A percentile compares a stretch with the other conserved stretches of the same genome.
Evolutionary conservation across 1,140 invertebrate species (phyloP).

Genomic region (Aphelenchoides fujianensis): DNA sequence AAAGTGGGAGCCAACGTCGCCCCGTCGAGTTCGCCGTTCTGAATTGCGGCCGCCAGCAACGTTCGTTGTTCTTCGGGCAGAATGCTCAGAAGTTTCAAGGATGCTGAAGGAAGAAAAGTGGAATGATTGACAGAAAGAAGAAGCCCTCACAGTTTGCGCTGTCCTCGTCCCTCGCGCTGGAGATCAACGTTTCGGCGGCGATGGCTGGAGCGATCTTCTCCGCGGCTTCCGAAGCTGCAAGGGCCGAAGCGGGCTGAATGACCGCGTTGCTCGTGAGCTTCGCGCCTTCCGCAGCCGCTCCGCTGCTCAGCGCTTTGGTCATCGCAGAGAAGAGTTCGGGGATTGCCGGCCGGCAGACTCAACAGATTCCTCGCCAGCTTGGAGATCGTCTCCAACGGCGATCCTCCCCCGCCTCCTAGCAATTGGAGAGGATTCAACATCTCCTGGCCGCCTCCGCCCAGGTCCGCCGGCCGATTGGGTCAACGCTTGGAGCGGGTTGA

Average conservation of each 20-base stretch:
- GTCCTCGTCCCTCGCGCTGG: slow-evolving; percentile 10
- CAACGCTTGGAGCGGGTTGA: slow-evolving; percentile 30
- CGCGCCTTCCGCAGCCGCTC: slow-evolving; percentile 25
- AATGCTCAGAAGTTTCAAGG: slow-evolving; percentile 25
- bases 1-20: slow-evolving; percentile 35
- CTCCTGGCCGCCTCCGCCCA: slow-evolving; percentile 18
- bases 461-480: slow-evolving; percentile 2
- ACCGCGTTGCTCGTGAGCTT: slow-evolving; percentile 56
- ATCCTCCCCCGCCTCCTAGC: slow-evolving; percentile 33
- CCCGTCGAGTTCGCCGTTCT: slow-evolving; percentile 50
- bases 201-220: slow-evolving; percentile 24
- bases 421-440: slow-evolving; percentile 39
- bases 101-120: slow-evolving; percentile 21
- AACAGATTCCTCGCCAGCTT: slow-evolving; percentile 53
- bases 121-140: background rate
- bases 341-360: slow-evolving; percentile 40
- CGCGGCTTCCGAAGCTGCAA: slow-evolving; percentile 30
- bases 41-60: slow-evolving; percentile 49
- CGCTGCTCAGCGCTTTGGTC: slow-evolving; percentile 40
- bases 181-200: slow-evolving; percentile 15
- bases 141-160: slow-evolving; percentile 11
- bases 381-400: slow-evolving; percentile 49
- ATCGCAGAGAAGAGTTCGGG: slow-evolving; percentile 40
- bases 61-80: slow-evolving; percentile 46
- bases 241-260: slow-evolving; percentile 29